A percentile compares a stretch with the other conserved stretches of the same genome.
phyloP scores from a whole-genome alignment of 2,888 invertebrate genomes.

The Argyresthia goedartella region DNA sequence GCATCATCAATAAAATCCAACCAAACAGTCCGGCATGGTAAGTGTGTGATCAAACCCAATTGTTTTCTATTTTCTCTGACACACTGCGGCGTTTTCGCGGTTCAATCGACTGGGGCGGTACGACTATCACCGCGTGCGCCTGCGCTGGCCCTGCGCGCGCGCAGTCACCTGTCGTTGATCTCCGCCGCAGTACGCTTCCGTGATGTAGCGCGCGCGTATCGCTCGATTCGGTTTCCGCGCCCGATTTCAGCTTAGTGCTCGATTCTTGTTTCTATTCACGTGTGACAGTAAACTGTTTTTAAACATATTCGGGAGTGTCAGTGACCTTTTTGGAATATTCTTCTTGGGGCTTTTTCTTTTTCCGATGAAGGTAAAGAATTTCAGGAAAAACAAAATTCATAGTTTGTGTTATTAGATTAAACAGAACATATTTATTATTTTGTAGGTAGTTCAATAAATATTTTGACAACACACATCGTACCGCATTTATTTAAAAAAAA shows the following conservation, averaged over 20 bases:
- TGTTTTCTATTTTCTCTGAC: conserved; percentile 53
- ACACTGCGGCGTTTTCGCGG: conserved; percentile 41
- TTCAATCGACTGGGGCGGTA: conserved; percentile 15
- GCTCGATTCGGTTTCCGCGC: conserved; percentile 13
- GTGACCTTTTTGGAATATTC: too few species aligned
- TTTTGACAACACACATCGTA: not conserved
- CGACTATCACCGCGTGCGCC: conserved; percentile 7
- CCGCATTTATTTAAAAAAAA: conserved; percentile 8
- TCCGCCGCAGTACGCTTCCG: conserved; percentile 30
- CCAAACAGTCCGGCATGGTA: conserved; percentile 22
- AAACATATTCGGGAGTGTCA: not conserved
- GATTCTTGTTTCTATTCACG: conserved; percentile 15
- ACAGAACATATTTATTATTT: too few species aligned
- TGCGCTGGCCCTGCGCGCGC: conserved; percentile 16
- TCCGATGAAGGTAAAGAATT: not conserved
- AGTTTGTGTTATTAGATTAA: too few species aligned
- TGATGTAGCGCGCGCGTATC: conserved; percentile 1
- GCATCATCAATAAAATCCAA: not conserved
- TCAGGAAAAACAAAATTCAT: too few species aligned
- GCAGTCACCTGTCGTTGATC: conserved; percentile 47
- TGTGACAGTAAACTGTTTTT: not conserved
- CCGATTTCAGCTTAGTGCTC: conserved; percentile 29
- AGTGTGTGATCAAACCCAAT: conserved; percentile 23
- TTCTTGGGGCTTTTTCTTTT: conserved; percentile 9
- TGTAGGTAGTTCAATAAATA: too few species aligned